phyloP scores from a whole-genome alignment of 2,113 vertebrate genomes.

The Struthidea cinerea region DNA sequence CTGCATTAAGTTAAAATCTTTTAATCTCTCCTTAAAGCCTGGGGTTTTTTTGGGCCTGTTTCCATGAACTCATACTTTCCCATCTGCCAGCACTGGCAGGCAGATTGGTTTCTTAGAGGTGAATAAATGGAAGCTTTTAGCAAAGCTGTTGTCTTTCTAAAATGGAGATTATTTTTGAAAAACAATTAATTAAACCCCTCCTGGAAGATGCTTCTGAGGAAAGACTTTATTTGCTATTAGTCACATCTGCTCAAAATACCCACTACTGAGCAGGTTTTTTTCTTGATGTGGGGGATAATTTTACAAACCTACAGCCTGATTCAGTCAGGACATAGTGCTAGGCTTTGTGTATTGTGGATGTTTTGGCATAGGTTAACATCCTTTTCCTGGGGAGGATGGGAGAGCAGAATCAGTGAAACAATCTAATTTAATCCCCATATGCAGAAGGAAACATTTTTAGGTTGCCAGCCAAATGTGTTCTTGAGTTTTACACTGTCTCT shows the following conservation, averaged over 20 bases:
- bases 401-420: not conserved
- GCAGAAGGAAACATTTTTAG: not conserved
- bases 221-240: not conserved
- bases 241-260: not conserved
- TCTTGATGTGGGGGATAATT: not conserved
- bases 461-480: not conserved
- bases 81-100: not conserved
- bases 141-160: not conserved
- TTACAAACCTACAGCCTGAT: not conserved
- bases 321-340: not conserved
- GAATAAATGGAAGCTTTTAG: constrained; percentile 4
- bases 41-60: not conserved
- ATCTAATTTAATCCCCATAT: not conserved
- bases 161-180: not conserved
- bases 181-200: not conserved
- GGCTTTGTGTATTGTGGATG: not conserved
- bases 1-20: not conserved
- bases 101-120: not conserved
- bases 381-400: not conserved
- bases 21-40: not conserved
- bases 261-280: not conserved
- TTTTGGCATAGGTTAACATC: not conserved
- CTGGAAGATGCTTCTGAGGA: not conserved
- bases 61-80: not conserved
- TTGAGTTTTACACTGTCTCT: not conserved